A percentile compares a stretch with the other conserved stretches of the same genome.
Conservation (phyloP, 2,888 invertebrate species). For the Myathropa florea region DNA sequence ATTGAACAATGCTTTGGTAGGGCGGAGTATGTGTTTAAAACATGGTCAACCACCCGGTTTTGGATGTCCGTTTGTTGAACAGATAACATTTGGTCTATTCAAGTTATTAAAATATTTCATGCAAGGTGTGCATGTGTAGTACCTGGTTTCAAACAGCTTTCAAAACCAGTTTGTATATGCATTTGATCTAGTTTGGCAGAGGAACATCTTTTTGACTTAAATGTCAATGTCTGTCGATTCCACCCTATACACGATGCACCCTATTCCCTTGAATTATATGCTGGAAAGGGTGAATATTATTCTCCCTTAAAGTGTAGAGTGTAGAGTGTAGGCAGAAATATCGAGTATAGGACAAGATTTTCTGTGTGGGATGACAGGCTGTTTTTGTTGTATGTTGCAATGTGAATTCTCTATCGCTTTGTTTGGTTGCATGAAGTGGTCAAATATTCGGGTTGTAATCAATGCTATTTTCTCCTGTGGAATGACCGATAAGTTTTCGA, state of each 20-base stretch:
- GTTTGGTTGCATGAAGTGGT: background rate
- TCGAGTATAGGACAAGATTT: background rate
- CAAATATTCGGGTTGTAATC: background rate
- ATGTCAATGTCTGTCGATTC: background rate
- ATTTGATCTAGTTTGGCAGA: background rate
- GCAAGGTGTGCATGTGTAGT: background rate
- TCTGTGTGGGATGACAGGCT: background rate
- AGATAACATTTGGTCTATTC: background rate
- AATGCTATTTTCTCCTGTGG: too few relatives aligned
- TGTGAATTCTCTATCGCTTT: background rate
- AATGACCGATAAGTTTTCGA: too few relatives aligned
- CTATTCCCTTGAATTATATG: background rate
- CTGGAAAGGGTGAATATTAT: background rate
- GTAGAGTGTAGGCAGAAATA: background rate
- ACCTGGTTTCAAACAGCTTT: background rate
- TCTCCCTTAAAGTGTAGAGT: background rate
- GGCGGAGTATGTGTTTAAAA: background rate
- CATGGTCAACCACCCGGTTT: background rate
- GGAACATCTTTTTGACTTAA: background rate
- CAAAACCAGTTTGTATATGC: background rate
- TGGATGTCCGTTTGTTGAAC: background rate
- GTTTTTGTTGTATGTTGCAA: background rate
- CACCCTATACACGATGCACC: background rate
- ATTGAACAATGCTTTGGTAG: background rate
- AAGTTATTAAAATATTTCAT: background rate